Evolutionary conservation across 2,888 invertebrate genomes (phyloP), one percentile per base, ranked within the genome.

Genomic region (Trichopria drosophilae): DNA sequence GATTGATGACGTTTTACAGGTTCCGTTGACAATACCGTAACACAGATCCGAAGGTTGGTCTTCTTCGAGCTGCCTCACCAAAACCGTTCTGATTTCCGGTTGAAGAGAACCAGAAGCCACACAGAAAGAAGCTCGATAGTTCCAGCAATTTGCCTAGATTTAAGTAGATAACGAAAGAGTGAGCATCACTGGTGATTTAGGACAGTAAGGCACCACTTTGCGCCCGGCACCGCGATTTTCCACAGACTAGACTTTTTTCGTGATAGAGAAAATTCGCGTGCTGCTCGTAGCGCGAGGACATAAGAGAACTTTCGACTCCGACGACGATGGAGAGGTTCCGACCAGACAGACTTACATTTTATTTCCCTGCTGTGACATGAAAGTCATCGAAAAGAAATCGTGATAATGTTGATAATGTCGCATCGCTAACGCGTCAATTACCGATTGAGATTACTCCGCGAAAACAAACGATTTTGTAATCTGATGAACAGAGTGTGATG

Each of bases 111-210:
- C 9, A 26, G 15, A 29, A 28, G 28, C 20, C 28, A 20, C 20
- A 16, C 13, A 18, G 26, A 1, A 6, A 10, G 5, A 23, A 3
- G 22, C 10, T 16, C 9, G 4, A 28, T 35, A 36, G 45, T 39
- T 42, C 12, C 19, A 42, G 24, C 32, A 20, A 35, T 15, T 2
- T 44, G 50, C 37, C 35, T 48, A n/a, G n/a, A n/a, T 41, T 37
- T 50, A 46, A 48, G 48, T 43, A 35, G 43, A 53, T 23, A 51
- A 50, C 42, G 18, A 28, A 34, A 53, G 50, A 54, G 54, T 54
- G 54, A 54, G 46, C 50, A 37, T 47, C 23, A 39, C 50, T 31
- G 28, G 54, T 54, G 54, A 54, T 54, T 42, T 54, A 51, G 46
- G n/a, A n/a, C n/a, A n/a, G n/a, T n/a, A n/a, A n/a, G n/a, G n/a